Percentiles rank a stretch among this genome's conserved stretches.
Conservation (phyloP, 1,140 invertebrate species). For the Drosophila sulfurigaster region DNA sequence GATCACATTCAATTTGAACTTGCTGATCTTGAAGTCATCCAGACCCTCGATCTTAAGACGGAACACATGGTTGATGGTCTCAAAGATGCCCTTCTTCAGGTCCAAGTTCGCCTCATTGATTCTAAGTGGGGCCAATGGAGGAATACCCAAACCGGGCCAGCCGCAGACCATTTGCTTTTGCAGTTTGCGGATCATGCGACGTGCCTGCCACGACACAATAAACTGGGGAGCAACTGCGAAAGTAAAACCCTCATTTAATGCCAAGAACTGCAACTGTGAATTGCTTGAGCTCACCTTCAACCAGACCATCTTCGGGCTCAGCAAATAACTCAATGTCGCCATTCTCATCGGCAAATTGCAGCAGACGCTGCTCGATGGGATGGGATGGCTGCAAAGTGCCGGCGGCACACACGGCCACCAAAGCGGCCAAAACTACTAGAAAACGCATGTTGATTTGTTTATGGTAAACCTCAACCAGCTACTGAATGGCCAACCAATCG, state of each 20-base stretch:
- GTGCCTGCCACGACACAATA: slow-evolving; percentile 77
- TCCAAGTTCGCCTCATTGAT: slow-evolving; percentile 60
- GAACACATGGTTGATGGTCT: slow-evolving; percentile 76
- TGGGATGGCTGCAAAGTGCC: slow-evolving; percentile 49
- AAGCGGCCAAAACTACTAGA: slow-evolving; percentile 73
- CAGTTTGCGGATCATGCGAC: slow-evolving; percentile 73
- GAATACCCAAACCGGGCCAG: slow-evolving; percentile 71
- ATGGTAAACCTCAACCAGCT: slow-evolving; percentile 51
- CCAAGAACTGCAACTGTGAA: neutral
- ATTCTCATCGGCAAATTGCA: slow-evolving; percentile 60
- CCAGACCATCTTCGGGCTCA: slow-evolving; percentile 60
- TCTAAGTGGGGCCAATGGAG: slow-evolving; percentile 70
- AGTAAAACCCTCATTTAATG: neutral
- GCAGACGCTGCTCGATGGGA: slow-evolving; percentile 61
- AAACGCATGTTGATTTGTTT: slow-evolving; percentile 71
- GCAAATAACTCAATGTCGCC: slow-evolving; percentile 68
- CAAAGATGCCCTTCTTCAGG: slow-evolving; percentile 69
- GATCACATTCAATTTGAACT: slow-evolving; percentile 76
- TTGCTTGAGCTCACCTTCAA: slow-evolving; percentile 62
- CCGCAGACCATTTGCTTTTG: slow-evolving; percentile 81
- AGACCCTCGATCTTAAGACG: slow-evolving; percentile 73
- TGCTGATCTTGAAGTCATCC: slow-evolving; percentile 71
- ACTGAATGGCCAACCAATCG: slow-evolving; percentile 49
- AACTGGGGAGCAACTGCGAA: slow-evolving; percentile 62
- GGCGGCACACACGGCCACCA: slow-evolving; percentile 70